Base-by-base conservation (phyloP, 2,797 vertebrate species). In the Clarias fuscus region DNA sequence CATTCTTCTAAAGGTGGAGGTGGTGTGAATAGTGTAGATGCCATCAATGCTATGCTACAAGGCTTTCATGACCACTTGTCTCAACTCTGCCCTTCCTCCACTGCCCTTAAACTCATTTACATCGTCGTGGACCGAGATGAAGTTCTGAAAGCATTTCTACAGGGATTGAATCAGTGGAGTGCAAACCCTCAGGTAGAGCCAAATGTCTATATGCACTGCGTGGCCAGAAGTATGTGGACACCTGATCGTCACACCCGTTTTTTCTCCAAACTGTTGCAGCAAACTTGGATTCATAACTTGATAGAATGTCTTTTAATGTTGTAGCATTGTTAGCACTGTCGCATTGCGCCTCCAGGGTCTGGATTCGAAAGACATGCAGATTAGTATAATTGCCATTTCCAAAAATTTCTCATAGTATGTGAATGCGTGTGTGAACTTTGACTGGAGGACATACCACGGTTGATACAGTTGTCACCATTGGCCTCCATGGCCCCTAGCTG, bases 11-110 rank as follows among this genome's bases (percentile, higher is more conserved):
- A 80, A 93, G 93, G 93, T 30, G 85, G 86, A 3, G 93, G 93
- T 13, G 88, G 90, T 8, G 40, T 93, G 75, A 87, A 85, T 13
- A 73, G 79, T 14, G 5, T 7, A 5, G 89, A 89, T 1, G 85
- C 89, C 61, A 79, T 90, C 22, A 37, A 7, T 18, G 90, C 90
- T 43, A 91, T 93, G 85, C 88, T 93, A 48, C 72, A 88, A 80
- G 91, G 88, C 76, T 89, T 93, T 82, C 22, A 86, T 37, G 88
- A 92, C 68, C 91, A 93, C 85, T 86, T 93, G 18, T 84, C 88
- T 17, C 79, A 30, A 30, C 64, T n/a, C n/a, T n/a, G n/a, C n/a
- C n/a, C 48, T 14, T 13, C 67, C 65, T 79, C 85, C 20, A 90
- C 91, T 20, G 86, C 82, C 58, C 79, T 93, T 59, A 92, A 89